Evolutionary conservation across 2,888 invertebrate species (phyloP).

Genomic region (Synergus umbraculus): DNA sequence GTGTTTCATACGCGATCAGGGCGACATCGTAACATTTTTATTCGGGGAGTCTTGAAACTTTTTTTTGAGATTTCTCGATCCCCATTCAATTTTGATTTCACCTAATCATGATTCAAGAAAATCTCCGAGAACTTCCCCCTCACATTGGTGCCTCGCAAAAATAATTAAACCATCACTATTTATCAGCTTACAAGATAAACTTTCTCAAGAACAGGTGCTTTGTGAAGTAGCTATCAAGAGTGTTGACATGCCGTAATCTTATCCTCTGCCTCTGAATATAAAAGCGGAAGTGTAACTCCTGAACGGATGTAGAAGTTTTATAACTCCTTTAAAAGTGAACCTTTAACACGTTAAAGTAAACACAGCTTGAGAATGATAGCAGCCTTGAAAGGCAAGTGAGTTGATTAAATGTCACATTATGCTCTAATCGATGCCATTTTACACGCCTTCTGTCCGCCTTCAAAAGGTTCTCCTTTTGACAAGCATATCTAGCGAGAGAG

Average conservation of each 20-base stretch:
- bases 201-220: constrained; percentile 7
- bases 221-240: not conserved
- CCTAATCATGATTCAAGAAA: no score
- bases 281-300: not conserved
- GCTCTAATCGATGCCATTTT: not conserved
- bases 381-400: not conserved
- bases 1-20: no score
- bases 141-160: not conserved
- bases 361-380: not conserved
- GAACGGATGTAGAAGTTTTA: not conserved
- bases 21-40: no score
- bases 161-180: not conserved
- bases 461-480: not conserved
- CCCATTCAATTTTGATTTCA: no score
- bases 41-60: no score
- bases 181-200: constrained; percentile 1
- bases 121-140: not conserved
- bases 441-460: not conserved
- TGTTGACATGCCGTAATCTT: not conserved
- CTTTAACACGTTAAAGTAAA: not conserved
- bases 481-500: not conserved
- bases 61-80: no score
- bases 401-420: not conserved
- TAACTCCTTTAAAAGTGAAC: not conserved
- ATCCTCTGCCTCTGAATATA: not conserved